Conservation (phyloP, 2,888 invertebrate species). For the Ophion ventricosus region DNA sequence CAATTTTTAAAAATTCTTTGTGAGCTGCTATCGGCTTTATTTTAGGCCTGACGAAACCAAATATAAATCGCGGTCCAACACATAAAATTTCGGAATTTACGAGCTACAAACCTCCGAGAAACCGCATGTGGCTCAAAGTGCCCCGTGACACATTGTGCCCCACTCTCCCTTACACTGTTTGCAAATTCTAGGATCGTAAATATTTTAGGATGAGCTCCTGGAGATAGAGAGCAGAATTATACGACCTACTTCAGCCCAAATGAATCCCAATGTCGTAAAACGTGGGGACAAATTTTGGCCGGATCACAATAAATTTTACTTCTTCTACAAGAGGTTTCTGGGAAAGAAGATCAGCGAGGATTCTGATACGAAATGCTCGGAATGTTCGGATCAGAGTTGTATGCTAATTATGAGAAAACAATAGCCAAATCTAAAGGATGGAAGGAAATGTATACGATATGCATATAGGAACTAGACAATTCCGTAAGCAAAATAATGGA, state of each 20-base stretch:
- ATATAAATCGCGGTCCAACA: too few species aligned
- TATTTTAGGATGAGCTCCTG: background rate
- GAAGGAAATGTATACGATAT: constrained; percentile 5
- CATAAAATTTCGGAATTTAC: too few species aligned
- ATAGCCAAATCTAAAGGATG: background rate
- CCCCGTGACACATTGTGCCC: too few species aligned
- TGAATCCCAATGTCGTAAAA: background rate
- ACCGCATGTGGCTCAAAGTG: too few species aligned
- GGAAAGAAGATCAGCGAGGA: background rate
- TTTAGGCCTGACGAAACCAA: too few species aligned
- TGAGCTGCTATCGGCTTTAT: too few species aligned
- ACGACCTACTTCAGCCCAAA: background rate
- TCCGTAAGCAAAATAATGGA: background rate
- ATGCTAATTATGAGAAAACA: constrained; percentile 15
- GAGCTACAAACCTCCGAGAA: too few species aligned
- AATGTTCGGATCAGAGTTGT: background rate
- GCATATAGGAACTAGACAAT: background rate
- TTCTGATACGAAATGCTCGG: background rate
- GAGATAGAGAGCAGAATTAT: background rate
- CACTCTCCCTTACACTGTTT: too few species aligned
- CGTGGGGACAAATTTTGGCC: background rate
- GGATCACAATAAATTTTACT: background rate
- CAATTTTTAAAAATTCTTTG: too few species aligned
- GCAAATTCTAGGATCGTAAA: constrained; percentile 6
- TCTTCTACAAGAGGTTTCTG: background rate